Percentiles rank a stretch among this genome's conserved stretches.
Conservation (phyloP, 2,888 invertebrate species). For the Odiellus spinosus region DNA sequence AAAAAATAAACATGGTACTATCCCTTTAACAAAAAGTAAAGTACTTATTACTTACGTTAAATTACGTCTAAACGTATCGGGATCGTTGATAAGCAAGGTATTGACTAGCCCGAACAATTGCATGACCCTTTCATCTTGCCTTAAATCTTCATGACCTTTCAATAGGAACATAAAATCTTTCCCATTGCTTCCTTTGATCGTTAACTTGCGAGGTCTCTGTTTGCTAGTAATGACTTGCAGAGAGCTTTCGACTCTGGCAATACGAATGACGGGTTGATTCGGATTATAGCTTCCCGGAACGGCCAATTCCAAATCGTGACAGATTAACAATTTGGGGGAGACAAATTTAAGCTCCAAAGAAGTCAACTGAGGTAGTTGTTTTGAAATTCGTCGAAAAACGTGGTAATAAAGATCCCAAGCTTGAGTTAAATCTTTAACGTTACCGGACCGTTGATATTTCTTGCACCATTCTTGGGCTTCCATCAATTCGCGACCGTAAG, state of each 20-base stretch:
- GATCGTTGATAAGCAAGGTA: slow-evolving; percentile 80
- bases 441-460: slow-evolving; percentile 63
- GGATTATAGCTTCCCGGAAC: slow-evolving; percentile 97
- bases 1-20: background rate
- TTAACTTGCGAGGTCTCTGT: slow-evolving; percentile 86
- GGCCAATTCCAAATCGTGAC: slow-evolving; percentile 83
- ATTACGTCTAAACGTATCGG: slow-evolving; percentile 83
- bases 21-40: background rate
- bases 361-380: slow-evolving; percentile 73
- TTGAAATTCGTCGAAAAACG: slow-evolving; percentile 88
- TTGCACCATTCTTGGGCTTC: slow-evolving; percentile 93
- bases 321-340: slow-evolving; percentile 72
- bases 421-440: slow-evolving; percentile 81
- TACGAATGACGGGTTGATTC: slow-evolving; percentile 69
- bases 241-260: slow-evolving; percentile 75
- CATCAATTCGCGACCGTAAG: slow-evolving; percentile 81
- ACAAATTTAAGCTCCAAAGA: slow-evolving; percentile 87
- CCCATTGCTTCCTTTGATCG: slow-evolving; percentile 86
- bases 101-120: slow-evolving; percentile 93
- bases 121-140: slow-evolving; percentile 98
- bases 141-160: slow-evolving; percentile 95
- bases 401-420: slow-evolving; percentile 99
- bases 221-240: slow-evolving; percentile 94
- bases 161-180: slow-evolving; percentile 95
- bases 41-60: slow-evolving; percentile 36